Base-by-base conservation (phyloP, 2,113 vertebrate genomes). In the Crocuta crocuta region DNA sequence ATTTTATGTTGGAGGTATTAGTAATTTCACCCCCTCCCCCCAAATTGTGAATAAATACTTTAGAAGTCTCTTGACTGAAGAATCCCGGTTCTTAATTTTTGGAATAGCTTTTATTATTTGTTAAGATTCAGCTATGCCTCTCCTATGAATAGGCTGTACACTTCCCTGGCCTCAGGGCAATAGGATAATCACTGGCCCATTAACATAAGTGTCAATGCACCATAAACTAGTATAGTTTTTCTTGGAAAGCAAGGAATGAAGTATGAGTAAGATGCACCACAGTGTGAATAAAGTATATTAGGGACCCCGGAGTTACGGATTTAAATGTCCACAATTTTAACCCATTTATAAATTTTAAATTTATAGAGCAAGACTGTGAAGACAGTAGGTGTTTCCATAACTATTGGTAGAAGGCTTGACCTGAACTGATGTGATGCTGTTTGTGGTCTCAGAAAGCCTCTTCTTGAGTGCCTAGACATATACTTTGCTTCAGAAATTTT, bases 321-420 rank as follows among this genome's bases (percentile, higher is more conserved):
- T 95, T 61, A 89, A 68, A 83, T 97, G 78, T 91, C 61, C 65
- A 84, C 23, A 84, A 96, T 90, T 93, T 94, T 94, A 78, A 96
- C 35, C 24, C 66, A 91, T 1, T 39, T 39, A 39, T 39, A 39
- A 39, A 39, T 39, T 39, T 39, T 39, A 39, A 91, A 70, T 95
- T 80, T 94, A 65, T 87, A 95, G 63, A 45, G 31, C 33, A 11
- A 70, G 87, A 93, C 55, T 61, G 53, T 85, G 50, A 85, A 95
- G 81, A 90, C 45, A 48, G n/a, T 79, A 81, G 90, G 33, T 31
- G n/a, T 84, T 89, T 89, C 86, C 4, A 71, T 88, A 94, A 70
- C 39, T 5, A 24, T 45, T 28, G 21, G 55, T 53, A 66, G 79
- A 33, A 33, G 28, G 3, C 13, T 93, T 96, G 61, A 84, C 68